A percentile compares a stretch with the other conserved stretches of the same genome.
These are phyloP conservation scores for Bursaphelenchus okinawaensis DNA, from an alignment of 2,888 invertebrate species.

Conservation along the genomic window DNA sequence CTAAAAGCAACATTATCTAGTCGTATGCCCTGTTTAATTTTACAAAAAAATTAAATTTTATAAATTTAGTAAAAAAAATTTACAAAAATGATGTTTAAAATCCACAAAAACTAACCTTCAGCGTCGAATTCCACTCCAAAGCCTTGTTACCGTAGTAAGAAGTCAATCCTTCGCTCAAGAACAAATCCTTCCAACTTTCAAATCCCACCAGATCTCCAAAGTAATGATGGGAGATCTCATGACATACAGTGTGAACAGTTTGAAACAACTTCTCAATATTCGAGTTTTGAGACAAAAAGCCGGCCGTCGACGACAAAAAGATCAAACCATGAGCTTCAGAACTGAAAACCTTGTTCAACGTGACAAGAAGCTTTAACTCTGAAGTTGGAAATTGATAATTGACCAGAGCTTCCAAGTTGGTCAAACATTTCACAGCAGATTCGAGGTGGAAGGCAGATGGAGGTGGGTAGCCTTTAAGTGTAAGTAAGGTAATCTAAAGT, in stretches of 20 bases:
- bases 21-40: neutral
- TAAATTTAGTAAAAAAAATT: neutral
- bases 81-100: too few species aligned
- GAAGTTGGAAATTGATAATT: neutral
- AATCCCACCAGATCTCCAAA: neutral
- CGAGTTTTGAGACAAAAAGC: neutral
- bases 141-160: neutral
- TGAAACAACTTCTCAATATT: neutral
- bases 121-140: neutral
- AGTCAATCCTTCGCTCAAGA: neutral
- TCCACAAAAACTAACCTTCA: neutral
- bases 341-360: neutral
- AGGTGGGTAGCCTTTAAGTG: neutral
- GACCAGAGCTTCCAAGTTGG: neutral
- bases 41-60: neutral
- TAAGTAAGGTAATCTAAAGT: neutral
- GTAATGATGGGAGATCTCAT: neutral
- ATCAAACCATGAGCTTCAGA: neutral
- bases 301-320: neutral
- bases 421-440: neutral
- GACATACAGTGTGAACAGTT: neutral
- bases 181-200: neutral
- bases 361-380: neutral
- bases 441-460: neutral
- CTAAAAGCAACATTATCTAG: too few species aligned